Base-by-base conservation (phyloP, 2,888 invertebrate species). In the Nematopogon swammerdamellus region DNA sequence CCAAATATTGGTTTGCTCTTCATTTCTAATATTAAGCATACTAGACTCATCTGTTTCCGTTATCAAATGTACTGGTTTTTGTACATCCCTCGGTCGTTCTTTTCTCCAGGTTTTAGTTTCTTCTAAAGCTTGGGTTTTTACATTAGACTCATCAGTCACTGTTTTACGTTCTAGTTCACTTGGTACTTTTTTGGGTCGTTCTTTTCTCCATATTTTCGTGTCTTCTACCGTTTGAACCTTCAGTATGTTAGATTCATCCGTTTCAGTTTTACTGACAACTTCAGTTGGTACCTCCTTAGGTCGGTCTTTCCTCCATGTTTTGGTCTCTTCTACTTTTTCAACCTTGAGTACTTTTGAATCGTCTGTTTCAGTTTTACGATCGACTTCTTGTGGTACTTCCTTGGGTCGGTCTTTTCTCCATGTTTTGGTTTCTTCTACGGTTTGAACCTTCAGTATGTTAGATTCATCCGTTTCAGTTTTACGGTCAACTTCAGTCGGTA, bases 401-500 rank as follows among this genome's bases (percentile, higher is more conserved):
- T 20, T 19, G 8, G 17, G 18, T 25, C 16, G 16, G 8, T 45
- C 19, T 44, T 19, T 45, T 2, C 20, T 45, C n/a, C 18, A 20
- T 19, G 18, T 29, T 18, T 30, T 49, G 10, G 25, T 25, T 25
- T 25, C 25, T 25, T 25, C 25, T 6, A 25, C 44, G n/a, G n/a
- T n/a, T n/a, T n/a, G 17, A n/a, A 44, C 5, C 17, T 18, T 18
- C 18, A 44, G 46, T 14, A 46, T 20, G n/a, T 19, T 48, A 18
- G 53, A 49, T 45, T 57, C 57, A 44, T 56, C 59, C 30, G 50
- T 51, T 36, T 54, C 45, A 44, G 44, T 43, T 48, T 49, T 50
- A 48, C 30, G 47, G 18, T 51, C 52, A 6, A 6, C 19, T 43
- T 49, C 10, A 25, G 10, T 43, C 2, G 17, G 20, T 36, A n/a